phyloP scores from a whole-genome alignment of 2,797 vertebrate genomes.

The Onychomys torridus region DNA sequence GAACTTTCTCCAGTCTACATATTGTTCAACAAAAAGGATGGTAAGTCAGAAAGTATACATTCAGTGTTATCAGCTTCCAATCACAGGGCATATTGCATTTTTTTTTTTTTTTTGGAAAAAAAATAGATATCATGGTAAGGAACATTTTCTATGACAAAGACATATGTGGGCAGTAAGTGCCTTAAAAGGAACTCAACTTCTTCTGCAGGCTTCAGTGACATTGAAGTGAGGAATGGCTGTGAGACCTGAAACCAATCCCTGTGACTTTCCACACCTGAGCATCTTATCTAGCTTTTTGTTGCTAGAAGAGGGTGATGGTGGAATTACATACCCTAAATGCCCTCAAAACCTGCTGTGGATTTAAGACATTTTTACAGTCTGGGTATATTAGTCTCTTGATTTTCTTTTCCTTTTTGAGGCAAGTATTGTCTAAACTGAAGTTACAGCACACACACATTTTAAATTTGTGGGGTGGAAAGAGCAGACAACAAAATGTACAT shows the following conservation, averaged over 20 bases:
- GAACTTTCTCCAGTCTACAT: background rate
- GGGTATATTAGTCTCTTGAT: background rate
- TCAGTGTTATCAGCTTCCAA: background rate
- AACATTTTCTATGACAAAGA: background rate
- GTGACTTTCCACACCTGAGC: background rate
- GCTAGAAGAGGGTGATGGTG: background rate
- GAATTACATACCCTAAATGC: background rate
- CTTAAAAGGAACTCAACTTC: background rate
- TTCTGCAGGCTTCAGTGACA: background rate
- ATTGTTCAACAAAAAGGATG: background rate
- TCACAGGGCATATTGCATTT: background rate
- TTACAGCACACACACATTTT: background rate
- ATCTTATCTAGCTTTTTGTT: background rate
- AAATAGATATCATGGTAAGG: background rate
- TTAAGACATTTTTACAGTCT: background rate
- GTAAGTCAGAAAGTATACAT: background rate
- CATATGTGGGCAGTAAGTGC: background rate
- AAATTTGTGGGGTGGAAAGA: background rate
- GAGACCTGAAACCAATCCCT: background rate
- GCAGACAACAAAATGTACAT: background rate
- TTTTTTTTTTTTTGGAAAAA: constrained; percentile 4
- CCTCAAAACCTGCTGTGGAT: background rate
- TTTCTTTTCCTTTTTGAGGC: background rate
- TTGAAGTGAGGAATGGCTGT: background rate
- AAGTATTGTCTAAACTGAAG: background rate